Evolutionary conservation across 2,888 invertebrate species (phyloP).

Genomic region (Ophion slaviceki): DNA sequence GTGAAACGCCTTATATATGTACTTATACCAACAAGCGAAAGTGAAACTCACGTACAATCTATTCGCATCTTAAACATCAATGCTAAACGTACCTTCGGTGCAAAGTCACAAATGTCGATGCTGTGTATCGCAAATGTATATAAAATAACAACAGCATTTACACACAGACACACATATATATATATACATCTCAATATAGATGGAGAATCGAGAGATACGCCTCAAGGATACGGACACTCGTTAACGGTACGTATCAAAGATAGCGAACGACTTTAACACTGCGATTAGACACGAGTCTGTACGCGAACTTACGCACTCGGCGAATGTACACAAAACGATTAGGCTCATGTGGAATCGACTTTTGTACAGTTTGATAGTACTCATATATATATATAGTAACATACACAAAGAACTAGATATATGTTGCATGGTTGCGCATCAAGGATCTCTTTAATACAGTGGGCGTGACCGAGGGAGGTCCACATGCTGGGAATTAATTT

Average conservation of each 20-base stretch:
- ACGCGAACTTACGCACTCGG: conserved; percentile 44
- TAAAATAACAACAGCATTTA: conserved; percentile 20
- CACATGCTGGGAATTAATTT: conserved; percentile 75
- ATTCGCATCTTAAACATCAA: conserved; percentile 8
- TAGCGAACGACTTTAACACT: conserved; percentile 56
- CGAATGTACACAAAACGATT: conserved; percentile 73
- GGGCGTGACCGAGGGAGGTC: conserved; percentile 79
- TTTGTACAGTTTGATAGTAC: conserved; percentile 15
- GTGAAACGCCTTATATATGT: background rate
- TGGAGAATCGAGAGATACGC: conserved; percentile 19
- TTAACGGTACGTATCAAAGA: conserved; percentile 56
- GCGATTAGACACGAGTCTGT: conserved; percentile 53
- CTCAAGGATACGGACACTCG: conserved; percentile 41
- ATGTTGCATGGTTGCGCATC: conserved; percentile 42
- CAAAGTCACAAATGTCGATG: conserved; percentile 26
- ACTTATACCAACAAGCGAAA: background rate
- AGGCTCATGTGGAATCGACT: conserved; percentile 66
- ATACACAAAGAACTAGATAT: background rate
- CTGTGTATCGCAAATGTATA: conserved; percentile 14
- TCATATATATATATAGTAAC: background rate
- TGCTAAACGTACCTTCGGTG: conserved; percentile 24
- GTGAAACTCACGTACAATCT: background rate
- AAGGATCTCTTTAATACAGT: conserved; percentile 69
- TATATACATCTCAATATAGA: conserved; percentile 9
- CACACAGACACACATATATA: background rate